Evolutionary conservation across 2,888 invertebrate genomes (phyloP), one percentile per base, ranked within the genome.

Genomic region (Allacma fusca): DNA sequence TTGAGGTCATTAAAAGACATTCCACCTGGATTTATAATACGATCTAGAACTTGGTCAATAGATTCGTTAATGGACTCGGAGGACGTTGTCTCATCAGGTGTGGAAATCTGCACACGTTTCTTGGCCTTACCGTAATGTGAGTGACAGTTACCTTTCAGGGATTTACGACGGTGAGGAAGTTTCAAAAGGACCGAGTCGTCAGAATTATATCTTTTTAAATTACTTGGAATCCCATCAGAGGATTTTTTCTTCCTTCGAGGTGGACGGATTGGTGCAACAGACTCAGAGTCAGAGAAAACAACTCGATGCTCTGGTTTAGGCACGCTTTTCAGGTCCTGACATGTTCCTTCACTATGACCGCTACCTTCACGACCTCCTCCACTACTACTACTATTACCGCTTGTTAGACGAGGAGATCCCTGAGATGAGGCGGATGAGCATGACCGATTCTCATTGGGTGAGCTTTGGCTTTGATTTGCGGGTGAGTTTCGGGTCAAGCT

Each of bases 1-100:
- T 95, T 95, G 79, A 96, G 89, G 85, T 95, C 95, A 88, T 95
- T 95, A 87, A 95, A 95, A 78, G 94, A 94, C 95, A 95, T 95
- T 79, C 95, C 95, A 86, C 95, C 94, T 44, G 94, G 92, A 87
- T 95, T 94, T 84, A 96, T 94, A 86, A 96, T 95, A 85, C 93
- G 93, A 85, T 92, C 93, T 71, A 96, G 89, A 0, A 86, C 83
- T 73, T 83, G 82, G 65, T 84, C 84, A 69, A 84, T 81, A 0
- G 84, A 81, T 9, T 81, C 82, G 67, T 80, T 81, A 7, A 76
- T 19, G 7, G 75, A 75, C 19, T 80, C 79, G 29, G 78, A 78
- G 21, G 81, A 73, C 1, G 83, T 81, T 0, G 81, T 78, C 26
- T 84, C 84, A 16, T 83, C 83, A 0, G 84, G 83, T 1, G 84